phyloP scores from a whole-genome alignment of 2,888 invertebrate genomes.

The Andrena marginata region DNA sequence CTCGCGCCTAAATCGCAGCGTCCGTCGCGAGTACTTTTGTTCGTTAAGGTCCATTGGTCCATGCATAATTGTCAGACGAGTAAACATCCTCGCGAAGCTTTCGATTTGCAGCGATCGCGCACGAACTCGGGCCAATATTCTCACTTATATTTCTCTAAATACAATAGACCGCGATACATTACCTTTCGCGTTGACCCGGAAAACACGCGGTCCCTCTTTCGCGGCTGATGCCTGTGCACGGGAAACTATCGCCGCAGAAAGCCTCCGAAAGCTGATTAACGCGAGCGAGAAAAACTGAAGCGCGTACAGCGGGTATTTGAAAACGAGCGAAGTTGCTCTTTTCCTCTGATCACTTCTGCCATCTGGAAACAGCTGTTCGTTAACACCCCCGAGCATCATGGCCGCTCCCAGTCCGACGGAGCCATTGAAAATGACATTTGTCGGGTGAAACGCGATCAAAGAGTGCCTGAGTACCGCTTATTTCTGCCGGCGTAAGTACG shows the following conservation, averaged over 20 bases:
- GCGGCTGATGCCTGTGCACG: background rate
- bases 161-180: background rate
- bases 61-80: background rate
- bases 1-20: background rate
- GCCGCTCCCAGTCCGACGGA: conserved; percentile 78
- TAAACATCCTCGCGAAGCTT: conserved; percentile 11
- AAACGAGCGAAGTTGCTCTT: conserved; percentile 23
- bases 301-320: conserved; percentile 2
- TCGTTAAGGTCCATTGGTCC: background rate
- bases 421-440: conserved; percentile 73
- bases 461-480: conserved; percentile 47
- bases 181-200: background rate
- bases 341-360: conserved; percentile 48
- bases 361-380: conserved; percentile 77
- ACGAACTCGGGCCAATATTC: background rate
- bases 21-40: background rate
- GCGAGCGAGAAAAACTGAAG: conserved; percentile 19
- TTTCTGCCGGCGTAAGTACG: conserved; percentile 24
- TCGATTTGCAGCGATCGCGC: background rate
- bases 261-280: conserved; percentile 12
- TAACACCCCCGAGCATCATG: conserved; percentile 77
- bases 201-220: background rate
- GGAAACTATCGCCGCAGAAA: background rate
- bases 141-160: background rate
- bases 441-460: conserved; percentile 64